phyloP scores from a whole-genome alignment of 2,797 vertebrate genomes.

The Gorsachius magnificus region DNA sequence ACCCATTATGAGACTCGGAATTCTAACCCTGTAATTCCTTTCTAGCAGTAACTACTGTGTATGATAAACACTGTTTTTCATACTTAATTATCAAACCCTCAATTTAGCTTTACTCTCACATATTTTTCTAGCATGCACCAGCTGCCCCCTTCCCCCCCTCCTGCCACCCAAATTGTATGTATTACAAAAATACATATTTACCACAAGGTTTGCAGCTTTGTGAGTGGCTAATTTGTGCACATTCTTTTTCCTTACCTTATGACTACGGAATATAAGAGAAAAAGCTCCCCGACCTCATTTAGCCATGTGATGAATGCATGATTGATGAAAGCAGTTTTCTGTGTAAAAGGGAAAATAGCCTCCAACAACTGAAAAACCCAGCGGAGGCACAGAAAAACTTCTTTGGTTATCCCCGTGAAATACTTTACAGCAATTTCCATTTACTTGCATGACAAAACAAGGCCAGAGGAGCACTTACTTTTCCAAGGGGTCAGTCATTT shows the following conservation, averaged over 20 bases:
- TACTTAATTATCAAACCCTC: neutral
- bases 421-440: neutral
- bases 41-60: neutral
- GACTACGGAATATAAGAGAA: fast-evolving
- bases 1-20: neutral
- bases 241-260: neutral
- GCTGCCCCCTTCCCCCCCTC: no score
- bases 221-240: neutral
- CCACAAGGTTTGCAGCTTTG: neutral
- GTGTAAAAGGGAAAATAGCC: neutral
- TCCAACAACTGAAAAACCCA: neutral
- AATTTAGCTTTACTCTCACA: neutral
- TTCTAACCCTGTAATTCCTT: neutral
- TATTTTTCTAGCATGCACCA: neutral
- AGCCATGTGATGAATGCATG: fast-evolving
- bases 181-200: neutral
- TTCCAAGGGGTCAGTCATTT: conserved; percentile 88
- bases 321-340: neutral
- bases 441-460: fast-evolving
- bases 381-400: neutral
- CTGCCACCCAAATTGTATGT: neutral
- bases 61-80: neutral
- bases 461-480: conserved; percentile 81
- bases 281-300: neutral
- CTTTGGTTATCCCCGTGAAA: neutral